A percentile compares a stretch with the other conserved stretches of the same genome.
phyloP scores from a whole-genome alignment of 2,888 invertebrate genomes.

The Leptodirus hochenwartii region DNA sequence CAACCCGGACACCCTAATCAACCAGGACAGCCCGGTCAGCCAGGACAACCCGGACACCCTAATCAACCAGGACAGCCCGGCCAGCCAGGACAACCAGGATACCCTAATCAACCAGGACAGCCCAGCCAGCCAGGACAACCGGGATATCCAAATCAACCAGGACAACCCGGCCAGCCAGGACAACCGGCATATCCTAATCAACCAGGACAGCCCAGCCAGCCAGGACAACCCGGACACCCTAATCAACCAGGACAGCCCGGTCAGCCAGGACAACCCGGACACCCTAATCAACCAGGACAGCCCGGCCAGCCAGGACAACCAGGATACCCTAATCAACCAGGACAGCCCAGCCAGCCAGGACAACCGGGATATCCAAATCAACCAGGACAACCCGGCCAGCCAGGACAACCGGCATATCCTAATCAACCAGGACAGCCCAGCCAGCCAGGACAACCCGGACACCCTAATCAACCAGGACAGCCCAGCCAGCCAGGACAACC shows the following conservation, averaged over 20 bases:
- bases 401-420: constrained; percentile 38
- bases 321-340: constrained; percentile 6
- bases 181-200: neutral
- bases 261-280: constrained; percentile 9
- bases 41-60: constrained; percentile 10
- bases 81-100: constrained; percentile 4
- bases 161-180: too few relatives aligned
- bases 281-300: constrained; percentile 9
- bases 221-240: too few relatives aligned
- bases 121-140: constrained; percentile 23
- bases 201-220: too few relatives aligned
- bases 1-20: constrained; percentile 9
- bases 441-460: constrained; percentile 9
- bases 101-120: constrained; percentile 32
- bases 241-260: too few relatives aligned
- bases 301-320: constrained; percentile 5
- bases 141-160: constrained; percentile 10
- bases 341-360: constrained; percentile 3
- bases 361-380: neutral
- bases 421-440: constrained; percentile 10
- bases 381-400: constrained; percentile 18
- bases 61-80: constrained; percentile 7
- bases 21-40: constrained; percentile 7
- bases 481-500: constrained; percentile 9
- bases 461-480: constrained; percentile 6